Evolutionary conservation across 1,140 invertebrate species (phyloP), one percentile per base, ranked within the genome.

Genomic region (Megathymus violae): DNA sequence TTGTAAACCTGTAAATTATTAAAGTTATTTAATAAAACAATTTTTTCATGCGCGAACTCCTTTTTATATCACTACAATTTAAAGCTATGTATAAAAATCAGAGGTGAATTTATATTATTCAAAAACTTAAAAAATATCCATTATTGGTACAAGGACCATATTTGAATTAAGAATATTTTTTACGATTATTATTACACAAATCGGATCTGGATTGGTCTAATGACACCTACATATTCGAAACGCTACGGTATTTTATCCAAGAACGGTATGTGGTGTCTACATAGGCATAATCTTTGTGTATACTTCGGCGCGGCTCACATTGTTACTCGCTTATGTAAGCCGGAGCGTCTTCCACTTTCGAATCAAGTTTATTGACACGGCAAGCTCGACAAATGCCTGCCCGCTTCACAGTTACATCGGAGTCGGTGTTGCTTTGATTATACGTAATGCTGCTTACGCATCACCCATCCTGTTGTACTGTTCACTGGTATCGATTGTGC

Each of bases 291-390:
- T 86, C 83, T 86, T 74, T 86, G 79, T 59, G 63, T 75, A 72
- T 66, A 67, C 69, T 73, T 69, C 69, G 73, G 69, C 50, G 68
- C 67, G 59, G 64, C 71, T 76, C 74, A 85, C 84, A 91, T 89
- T 89, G 86, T 88, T 87, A 82, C 71, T 68, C 74, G 86, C 85
- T 91, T 91, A 89, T 89, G 83, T 91, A 91, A 91, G 86, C 69
- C 75, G 85, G 79, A 88, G 78, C 88, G 86, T 91, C 88, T 91
- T 89, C 88, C 78, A 89, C 88, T 91, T 91, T 91, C 88, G 85
- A 91, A 91, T 88, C 86, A 89, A 88, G 88, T 91, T 91, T 91
- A 91, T 91, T 91, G 88, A 91, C 88, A 89, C 88, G 82, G 80
- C 84, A 85, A 87, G 83, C 82, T 88, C 86, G 82, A 88, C 87